Evolutionary conservation across 2,797 vertebrate species (phyloP), one percentile per base, ranked within the genome.

Genomic region (Neosilurus hyrtlii): DNA sequence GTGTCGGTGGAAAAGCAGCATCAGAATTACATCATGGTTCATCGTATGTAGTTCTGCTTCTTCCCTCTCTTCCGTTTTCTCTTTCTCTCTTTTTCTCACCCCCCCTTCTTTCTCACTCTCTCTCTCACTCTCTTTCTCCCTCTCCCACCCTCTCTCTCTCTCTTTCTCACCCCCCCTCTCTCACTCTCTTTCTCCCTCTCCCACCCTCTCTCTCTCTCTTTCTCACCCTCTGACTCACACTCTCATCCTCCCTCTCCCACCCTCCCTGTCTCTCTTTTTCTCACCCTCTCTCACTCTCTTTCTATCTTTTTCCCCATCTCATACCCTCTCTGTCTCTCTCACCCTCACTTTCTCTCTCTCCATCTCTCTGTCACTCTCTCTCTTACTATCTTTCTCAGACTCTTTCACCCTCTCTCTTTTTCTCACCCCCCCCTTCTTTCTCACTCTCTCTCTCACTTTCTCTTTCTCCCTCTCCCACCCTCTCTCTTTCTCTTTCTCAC

Each of bases 41-140:
- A 61, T 15, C 30, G 43, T 15, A 76, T 9, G 4, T 15, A 76
- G 35, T 76, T 76, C 57, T 76, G 56, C 18, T 59, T 20, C 15
- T 15, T 9, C 6, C 35, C 8, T 9, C 2, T 35, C 8, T 20
- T 14, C 37, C 2, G 30, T 30, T 30, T 16, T 9, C 16, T 67
- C 26, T 35, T 30, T 4, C 66, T 4, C 66, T 4, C 16, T 37
- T 16, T 18, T 12, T 14, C 20, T 61, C 9, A 9, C n/a, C n/a
- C 10, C n/a, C n/a, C 61, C 8, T 22, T 56, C 4, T n/a, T 7
- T n/a, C 82, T 72, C 81, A 70, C 81, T 80, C 85, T 86, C 79
- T 84, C 66, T 43, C 2, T n/a, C 6, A n/a, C 81, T 70, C 43
- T 80, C 4, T 56, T 30, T 30, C 20, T 30, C 43, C 43, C 8